Evolutionary conservation across 2,113 vertebrate species (phyloP), one percentile per base, ranked within the genome.

Genomic region (Stomatorhinus ivindoensis): DNA sequence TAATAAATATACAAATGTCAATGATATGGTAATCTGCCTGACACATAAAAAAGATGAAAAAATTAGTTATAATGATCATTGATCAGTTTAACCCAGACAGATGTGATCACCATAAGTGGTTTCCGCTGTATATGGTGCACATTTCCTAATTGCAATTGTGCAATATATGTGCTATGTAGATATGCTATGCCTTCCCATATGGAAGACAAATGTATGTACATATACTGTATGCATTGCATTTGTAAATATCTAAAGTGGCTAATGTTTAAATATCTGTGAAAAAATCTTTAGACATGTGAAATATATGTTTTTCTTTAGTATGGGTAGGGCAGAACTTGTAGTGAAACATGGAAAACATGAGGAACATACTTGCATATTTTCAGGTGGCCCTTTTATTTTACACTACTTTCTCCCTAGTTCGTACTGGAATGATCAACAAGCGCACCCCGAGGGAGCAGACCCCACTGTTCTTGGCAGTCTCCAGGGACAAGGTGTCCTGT

Each of bases 381-480:
- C 61, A 69, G 27, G 10, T 1, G 27, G 3, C n/a, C 9, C 10
- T 27, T 65, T 27, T 11, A 65, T 65, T 65, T n/a, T 69, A 24
- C 61, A 1, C n/a, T 0, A 89, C 87, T n/a, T 19, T 61, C 46
- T 89, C 21, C 19, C 58, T 90, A 99, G 98, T 96, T 0, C 97
- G 97, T 90, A 97, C 96, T 0, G 93, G 94, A 21, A 94, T 95
- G 83, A 93, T 97, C 0, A 98, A 99, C 94, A 97, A 96, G 91
- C 96, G 96, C 24, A 97, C 97, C 0, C 92, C 95, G 2, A 95
- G 92, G 0, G 96, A 97, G 0, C 97, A 99, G 91, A 97, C 97
- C 0, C 93, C 98, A 0, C 95, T 99, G 3, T 93, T 96, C 89
- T 76, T 99, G 50, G 97, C 98, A 0, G 94, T 96, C 0, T 93